These are phyloP conservation scores for Lepidochrysops patricia DNA, from an alignment of 2,888 invertebrate species.

Conservation along the genomic window DNA sequence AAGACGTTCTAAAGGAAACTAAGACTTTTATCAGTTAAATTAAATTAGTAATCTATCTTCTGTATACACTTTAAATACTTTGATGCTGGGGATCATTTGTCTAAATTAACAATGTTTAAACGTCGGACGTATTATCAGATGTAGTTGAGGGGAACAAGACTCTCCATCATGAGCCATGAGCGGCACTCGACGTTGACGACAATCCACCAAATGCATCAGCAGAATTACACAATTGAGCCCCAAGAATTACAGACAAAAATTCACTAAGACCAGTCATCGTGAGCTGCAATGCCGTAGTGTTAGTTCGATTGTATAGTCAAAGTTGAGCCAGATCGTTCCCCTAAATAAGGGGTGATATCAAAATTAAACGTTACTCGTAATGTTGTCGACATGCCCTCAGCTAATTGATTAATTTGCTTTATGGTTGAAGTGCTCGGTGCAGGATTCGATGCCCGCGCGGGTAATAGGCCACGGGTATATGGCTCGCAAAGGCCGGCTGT, in stretches of 20 bases:
- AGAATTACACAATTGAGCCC: conserved; percentile 56
- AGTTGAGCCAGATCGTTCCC: conserved; percentile 29
- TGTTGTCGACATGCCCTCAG: conserved; percentile 70
- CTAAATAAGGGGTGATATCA: conserved; percentile 45
- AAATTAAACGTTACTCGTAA: conserved; percentile 71
- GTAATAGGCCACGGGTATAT: conserved; percentile 62
- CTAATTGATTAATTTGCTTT: conserved; percentile 76
- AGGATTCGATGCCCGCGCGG: conserved; percentile 53
- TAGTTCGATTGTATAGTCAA: conserved; percentile 26
- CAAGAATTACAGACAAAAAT: conserved; percentile 49
- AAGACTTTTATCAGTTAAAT: background rate
- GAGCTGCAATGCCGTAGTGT: conserved; percentile 30
- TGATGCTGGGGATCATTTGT: background rate
- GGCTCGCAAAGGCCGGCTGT: conserved; percentile 52
- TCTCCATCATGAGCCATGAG: conserved; percentile 63
- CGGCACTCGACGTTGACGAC: conserved; percentile 46
- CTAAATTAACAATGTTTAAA: conserved; percentile 22
- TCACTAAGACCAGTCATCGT: conserved; percentile 30
- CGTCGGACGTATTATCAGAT: conserved; percentile 33
- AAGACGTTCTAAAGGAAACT: too few relatives aligned
- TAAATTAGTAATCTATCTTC: background rate
- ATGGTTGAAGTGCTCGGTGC: conserved; percentile 65
- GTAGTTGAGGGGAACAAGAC: conserved; percentile 26
- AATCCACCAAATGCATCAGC: conserved; percentile 68
- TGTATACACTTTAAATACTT: background rate